Evolutionary conservation across 2,113 vertebrate genomes (phyloP).

Genomic region (Pluvialis apricaria): DNA sequence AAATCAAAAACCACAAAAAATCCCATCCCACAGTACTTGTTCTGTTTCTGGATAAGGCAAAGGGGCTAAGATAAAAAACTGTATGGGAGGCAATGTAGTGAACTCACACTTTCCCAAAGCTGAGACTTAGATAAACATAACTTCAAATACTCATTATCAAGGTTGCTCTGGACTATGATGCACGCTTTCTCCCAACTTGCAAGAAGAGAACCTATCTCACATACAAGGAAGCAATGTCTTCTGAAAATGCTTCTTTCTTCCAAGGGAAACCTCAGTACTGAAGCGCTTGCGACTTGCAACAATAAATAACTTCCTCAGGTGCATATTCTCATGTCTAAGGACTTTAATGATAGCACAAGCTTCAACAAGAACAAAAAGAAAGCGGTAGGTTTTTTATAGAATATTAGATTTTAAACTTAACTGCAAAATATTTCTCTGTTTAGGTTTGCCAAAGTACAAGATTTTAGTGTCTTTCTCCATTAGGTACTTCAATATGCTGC

Average conservation of each 20-base stretch:
- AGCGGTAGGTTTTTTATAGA: neutral
- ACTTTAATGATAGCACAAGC: neutral
- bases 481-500: neutral
- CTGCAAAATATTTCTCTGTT: neutral
- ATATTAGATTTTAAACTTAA: neutral
- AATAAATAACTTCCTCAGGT: neutral
- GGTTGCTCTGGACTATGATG: neutral
- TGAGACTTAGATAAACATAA: neutral
- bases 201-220: neutral
- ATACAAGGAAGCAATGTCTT: neutral
- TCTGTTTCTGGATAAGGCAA: neutral
- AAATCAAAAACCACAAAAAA: neutral
- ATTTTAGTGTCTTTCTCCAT: neutral
- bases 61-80: neutral
- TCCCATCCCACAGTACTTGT: neutral
- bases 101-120: neutral
- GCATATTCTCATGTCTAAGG: neutral
- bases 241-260: neutral
- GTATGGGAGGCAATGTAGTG: neutral
- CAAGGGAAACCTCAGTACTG: neutral
- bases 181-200: neutral
- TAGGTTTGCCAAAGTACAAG: neutral
- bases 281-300: neutral
- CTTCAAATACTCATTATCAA: neutral
- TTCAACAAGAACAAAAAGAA: neutral